Conservation (phyloP, 2,113 vertebrate species). For the Polypterus bichir region DNA sequence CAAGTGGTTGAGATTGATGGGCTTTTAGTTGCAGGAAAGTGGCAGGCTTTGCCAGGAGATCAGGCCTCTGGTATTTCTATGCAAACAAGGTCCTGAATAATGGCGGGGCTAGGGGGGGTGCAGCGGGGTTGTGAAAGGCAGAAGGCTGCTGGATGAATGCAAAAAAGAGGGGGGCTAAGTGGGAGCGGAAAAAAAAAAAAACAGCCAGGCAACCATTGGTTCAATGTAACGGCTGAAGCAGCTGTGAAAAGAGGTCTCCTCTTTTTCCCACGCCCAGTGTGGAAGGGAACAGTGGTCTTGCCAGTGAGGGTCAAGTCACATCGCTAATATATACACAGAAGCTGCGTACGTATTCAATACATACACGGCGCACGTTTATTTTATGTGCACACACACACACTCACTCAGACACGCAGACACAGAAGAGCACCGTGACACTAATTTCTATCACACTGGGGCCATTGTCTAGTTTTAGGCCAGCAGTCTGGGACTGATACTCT, state of each 20-base stretch:
- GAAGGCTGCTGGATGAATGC: constrained; percentile 46
- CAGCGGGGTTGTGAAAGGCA: constrained; percentile 52
- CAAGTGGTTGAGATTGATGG: constrained; percentile 2
- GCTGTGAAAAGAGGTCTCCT: constrained; percentile 82
- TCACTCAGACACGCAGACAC: constrained; percentile 16
- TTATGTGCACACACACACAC: constrained; percentile 53
- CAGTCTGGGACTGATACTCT: constrained; percentile 8
- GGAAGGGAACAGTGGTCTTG: constrained; percentile 54
- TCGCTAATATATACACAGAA: constrained; percentile 64
- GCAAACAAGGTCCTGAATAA: constrained; percentile 53
- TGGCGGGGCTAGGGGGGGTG: constrained; percentile 33
- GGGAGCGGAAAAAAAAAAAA: constrained; percentile 26
- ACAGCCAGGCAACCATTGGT: constrained; percentile 54
- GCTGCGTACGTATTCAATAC: constrained; percentile 54
- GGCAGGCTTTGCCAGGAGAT: constrained; percentile 41
- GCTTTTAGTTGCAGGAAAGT: constrained; percentile 35
- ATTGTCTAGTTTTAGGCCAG: constrained; percentile 37
- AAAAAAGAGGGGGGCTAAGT: constrained; percentile 33
- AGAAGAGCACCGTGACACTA: constrained; percentile 42
- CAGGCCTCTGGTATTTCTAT: constrained; percentile 51
- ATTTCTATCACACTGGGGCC: constrained; percentile 41
- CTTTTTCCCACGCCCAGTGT: constrained; percentile 83
- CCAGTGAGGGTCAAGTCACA: constrained; percentile 73
- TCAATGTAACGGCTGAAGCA: constrained; percentile 69
- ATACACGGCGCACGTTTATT: constrained; percentile 55